These are phyloP conservation scores for Pristionchus fissidentatus DNA, from an alignment of 2,888 invertebrate species.

Conservation along the genomic window DNA sequence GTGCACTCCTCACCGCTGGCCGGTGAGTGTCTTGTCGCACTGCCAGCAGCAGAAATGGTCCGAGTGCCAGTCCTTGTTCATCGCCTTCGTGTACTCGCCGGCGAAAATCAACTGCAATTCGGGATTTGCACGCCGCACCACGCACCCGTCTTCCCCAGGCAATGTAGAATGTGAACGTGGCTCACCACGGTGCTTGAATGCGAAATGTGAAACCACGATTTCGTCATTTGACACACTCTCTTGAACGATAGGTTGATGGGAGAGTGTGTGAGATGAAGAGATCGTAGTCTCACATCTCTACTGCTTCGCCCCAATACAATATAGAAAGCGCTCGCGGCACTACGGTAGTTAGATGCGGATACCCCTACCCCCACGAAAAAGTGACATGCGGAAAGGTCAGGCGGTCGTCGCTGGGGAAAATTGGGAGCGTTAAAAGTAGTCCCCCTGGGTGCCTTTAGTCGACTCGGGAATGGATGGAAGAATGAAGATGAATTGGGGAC, in stretches of 20 bases:
- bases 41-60: conserved; percentile 99
- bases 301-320: background rate
- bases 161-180: background rate
- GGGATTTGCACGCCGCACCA: background rate
- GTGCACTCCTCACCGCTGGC: conserved; percentile 62
- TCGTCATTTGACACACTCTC: too few relatives aligned
- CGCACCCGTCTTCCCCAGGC: background rate
- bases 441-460: background rate
- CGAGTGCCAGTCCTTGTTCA: conserved; percentile 99
- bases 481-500: conserved; percentile 41
- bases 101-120: conserved; percentile 93
- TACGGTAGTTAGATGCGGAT: too few relatives aligned
- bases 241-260: too few relatives aligned
- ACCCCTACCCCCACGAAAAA: too few relatives aligned
- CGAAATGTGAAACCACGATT: too few relatives aligned
- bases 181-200: background rate
- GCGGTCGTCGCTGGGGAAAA: background rate
- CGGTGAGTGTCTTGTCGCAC: conserved; percentile 94
- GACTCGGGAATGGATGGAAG: conserved; percentile 37
- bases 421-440: background rate
- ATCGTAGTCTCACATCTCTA: too few relatives aligned
- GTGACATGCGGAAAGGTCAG: background rate
- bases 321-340: too few relatives aligned
- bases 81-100: conserved; percentile 98
- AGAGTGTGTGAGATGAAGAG: background rate